Conservation (phyloP, 2,113 vertebrate genomes). For the Platysteira castanea region DNA sequence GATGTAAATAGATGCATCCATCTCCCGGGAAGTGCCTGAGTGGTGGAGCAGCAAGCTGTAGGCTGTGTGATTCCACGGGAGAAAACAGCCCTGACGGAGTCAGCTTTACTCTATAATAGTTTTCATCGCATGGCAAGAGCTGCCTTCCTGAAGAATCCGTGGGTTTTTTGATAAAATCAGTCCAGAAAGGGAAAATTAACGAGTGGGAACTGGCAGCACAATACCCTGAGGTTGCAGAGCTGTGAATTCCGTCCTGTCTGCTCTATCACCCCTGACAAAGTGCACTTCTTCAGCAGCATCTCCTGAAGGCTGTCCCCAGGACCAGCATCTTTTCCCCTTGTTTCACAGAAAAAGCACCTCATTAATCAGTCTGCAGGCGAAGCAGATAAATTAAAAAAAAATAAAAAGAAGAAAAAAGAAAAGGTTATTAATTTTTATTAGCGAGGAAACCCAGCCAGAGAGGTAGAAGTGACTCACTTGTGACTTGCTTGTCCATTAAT, state of each 20-base stretch:
- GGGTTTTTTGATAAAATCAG: not conserved
- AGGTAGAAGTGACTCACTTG: constrained; percentile 27
- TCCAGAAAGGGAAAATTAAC: not conserved
- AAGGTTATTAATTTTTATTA: not conserved
- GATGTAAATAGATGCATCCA: not conserved
- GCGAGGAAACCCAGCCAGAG: not conserved
- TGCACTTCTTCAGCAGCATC: not conserved
- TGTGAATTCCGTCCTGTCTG: not conserved
- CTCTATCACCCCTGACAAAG: not conserved
- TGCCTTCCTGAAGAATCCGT: not conserved
- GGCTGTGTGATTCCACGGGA: not conserved
- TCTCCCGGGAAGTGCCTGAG: not conserved
- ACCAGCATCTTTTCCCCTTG: not conserved
- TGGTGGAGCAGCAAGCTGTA: fast-evolving
- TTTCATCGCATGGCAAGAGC: not conserved
- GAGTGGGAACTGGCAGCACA: not conserved
- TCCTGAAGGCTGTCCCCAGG: not conserved
- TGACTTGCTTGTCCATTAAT: not conserved
- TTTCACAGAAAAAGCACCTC: not conserved
- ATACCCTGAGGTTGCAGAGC: not conserved
- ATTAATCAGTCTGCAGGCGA: not conserved
- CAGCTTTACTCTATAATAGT: fast-evolving
- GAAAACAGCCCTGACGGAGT: not conserved
- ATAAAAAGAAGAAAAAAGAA: not conserved
- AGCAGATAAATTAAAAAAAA: not conserved